Evolutionary conservation across 2,888 invertebrate genomes (phyloP).

Genomic region (Liodrosophila aerea): DNA sequence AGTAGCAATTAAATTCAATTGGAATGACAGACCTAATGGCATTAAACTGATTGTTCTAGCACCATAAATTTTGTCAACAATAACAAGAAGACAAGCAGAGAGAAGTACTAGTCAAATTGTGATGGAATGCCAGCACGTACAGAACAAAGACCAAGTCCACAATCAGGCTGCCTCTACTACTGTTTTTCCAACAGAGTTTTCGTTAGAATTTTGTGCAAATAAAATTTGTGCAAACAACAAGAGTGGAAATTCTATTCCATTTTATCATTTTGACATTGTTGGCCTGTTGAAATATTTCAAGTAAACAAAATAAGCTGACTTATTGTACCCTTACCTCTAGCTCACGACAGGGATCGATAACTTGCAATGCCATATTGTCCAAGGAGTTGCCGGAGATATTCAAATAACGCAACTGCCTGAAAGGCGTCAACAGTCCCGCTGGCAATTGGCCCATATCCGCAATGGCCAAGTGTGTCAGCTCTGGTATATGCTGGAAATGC

Average conservation of each 20-base stretch:
- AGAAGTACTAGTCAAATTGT: neutral
- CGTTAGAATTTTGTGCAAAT: conserved; percentile 16
- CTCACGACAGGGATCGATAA: conserved; percentile 81
- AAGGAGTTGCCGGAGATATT: conserved; percentile 90
- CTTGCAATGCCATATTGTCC: conserved; percentile 81
- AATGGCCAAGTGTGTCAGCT: conserved; percentile 81
- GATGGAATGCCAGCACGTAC: conserved; percentile 28
- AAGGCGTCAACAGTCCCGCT: conserved; percentile 81
- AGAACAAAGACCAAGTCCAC: conserved; percentile 11
- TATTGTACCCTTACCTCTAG: conserved; percentile 77
- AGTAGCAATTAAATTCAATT: conserved; percentile 75
- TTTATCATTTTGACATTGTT: conserved; percentile 23
- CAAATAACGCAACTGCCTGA: conserved; percentile 85
- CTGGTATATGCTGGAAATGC: conserved; percentile 77
- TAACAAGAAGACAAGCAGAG: conserved; percentile 31
- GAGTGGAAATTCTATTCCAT: conserved; percentile 20
- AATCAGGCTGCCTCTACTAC: too few species aligned
- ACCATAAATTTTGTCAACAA: conserved; percentile 59
- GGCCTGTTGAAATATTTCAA: conserved; percentile 43
- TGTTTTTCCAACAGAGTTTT: conserved; percentile 8
- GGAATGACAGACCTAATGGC: conserved; percentile 69
- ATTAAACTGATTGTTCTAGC: conserved; percentile 57
- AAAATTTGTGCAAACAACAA: conserved; percentile 40
- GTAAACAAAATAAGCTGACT: conserved; percentile 24
- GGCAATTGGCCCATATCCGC: conserved; percentile 82